phyloP scores from a whole-genome alignment of 1,140 invertebrate species.

The Philotrypesis tridentata region DNA sequence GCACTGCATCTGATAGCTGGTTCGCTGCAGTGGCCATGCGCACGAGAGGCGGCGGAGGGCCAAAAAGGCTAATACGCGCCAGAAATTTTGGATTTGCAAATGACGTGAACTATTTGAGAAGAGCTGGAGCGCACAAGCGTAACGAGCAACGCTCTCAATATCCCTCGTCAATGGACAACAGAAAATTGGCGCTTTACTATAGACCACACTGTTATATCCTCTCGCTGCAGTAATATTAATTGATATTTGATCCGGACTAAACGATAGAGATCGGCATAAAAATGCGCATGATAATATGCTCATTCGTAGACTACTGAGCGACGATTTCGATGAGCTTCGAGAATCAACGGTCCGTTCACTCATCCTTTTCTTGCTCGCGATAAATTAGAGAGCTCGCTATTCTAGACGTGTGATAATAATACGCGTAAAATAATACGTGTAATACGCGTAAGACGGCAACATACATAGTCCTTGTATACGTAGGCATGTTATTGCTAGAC shows the following conservation, averaged over 20 bases:
- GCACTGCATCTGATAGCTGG: neutral
- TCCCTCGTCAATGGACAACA: neutral
- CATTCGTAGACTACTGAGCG: neutral
- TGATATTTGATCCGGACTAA: neutral
- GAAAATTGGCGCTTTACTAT: too few relatives aligned
- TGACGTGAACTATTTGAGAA: neutral
- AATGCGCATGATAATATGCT: neutral
- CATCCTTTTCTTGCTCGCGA: too few relatives aligned
- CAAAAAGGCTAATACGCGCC: neutral
- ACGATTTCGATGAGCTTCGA: neutral
- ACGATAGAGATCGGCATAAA: neutral
- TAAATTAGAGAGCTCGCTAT: too few relatives aligned
- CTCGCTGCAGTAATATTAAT: neutral
- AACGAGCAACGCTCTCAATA: neutral
- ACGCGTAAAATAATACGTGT: too few relatives aligned
- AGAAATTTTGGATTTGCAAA: neutral
- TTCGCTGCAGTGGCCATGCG: too few relatives aligned
- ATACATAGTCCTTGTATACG: too few relatives aligned
- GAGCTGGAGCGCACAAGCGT: neutral
- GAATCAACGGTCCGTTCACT: neutral
- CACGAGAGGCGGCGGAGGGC: neutral
- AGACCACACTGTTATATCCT: too few relatives aligned
- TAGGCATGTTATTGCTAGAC: too few relatives aligned
- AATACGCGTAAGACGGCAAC: too few relatives aligned
- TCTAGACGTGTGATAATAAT: too few relatives aligned